Evolutionary conservation across 2,888 invertebrate species (phyloP), one percentile per base, ranked within the genome.

Genomic region (Leptopterna dolabrata): DNA sequence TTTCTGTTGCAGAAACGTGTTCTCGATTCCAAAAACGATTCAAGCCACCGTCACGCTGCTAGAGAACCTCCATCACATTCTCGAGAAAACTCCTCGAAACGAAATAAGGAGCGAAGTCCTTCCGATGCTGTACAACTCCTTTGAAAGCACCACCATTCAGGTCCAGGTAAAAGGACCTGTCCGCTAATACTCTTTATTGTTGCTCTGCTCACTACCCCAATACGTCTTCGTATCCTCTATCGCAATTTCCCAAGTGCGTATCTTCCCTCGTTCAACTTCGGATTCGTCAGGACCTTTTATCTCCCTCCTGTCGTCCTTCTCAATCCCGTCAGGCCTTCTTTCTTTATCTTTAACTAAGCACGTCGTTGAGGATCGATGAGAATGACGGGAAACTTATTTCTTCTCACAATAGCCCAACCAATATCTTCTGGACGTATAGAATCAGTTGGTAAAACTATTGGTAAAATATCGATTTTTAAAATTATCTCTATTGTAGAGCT

Each of bases 71-170:
- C 97, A 98, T 92, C 93, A 96, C 89, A 95, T 98, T 89, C 93
- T 98, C 91, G 95, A 95, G 91, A 98, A 98, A 92, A 96, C 97
- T 88, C 95, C 96, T 16, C 93, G 94, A 76, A 96, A 96, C 73
- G 96, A 97, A 89, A 94, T 96, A 55, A 94, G 95, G 90, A 93
- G 94, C 1, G 97, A 98, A 91, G 95, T 98, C 81, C 93, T 98
- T 90, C 97, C 97, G 4, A 94, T 98, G 93, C 93, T 98, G 82
- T 97, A 96, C 92, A 95, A 94, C 90, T 95, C 97, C 30, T 95
- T 98, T 91, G 98, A 98, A 91, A 97, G 96, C 91, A 95, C 96
- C 87, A 96, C 96, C 87, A 95, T 96, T 89, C 97, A 97, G 93
- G 96, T 97, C 88, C 97, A 98, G 96, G 98, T 98, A 92, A 90